Evolutionary conservation across 2,797 vertebrate species (phyloP).

Genomic region (Sebastes nivosus): DNA sequence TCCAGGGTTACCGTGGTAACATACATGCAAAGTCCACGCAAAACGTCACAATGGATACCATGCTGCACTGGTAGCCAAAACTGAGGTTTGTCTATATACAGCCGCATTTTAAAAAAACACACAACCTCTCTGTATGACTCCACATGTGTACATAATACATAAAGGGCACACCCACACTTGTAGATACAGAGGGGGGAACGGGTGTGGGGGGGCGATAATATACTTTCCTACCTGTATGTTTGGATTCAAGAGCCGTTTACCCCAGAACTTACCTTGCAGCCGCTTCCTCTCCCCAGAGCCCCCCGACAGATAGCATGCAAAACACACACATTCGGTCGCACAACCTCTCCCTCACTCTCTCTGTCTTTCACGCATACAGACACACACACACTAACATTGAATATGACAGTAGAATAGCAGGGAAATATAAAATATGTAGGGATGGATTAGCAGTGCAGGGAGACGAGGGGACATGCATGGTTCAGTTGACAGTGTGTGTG

Average conservation of each 20-base stretch:
- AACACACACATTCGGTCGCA: slow-evolving; percentile 37
- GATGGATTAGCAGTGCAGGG: slow-evolving; percentile 79
- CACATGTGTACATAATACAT: slow-evolving; percentile 35
- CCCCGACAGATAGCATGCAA: slow-evolving; percentile 82
- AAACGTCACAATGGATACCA: slow-evolving; percentile 71
- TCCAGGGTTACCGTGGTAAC: slow-evolving; percentile 73
- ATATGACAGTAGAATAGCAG: slow-evolving; percentile 71
- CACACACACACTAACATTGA: slow-evolving; percentile 52
- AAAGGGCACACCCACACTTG: slow-evolving; percentile 31
- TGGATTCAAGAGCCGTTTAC: slow-evolving; percentile 77
- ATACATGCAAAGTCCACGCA: slow-evolving; percentile 75
- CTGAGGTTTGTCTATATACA: slow-evolving; percentile 39
- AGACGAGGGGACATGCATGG: slow-evolving; percentile 72
- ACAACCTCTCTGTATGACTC: slow-evolving; percentile 28
- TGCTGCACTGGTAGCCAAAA: slow-evolving; percentile 72
- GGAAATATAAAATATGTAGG: slow-evolving; percentile 73
- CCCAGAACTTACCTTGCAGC: slow-evolving; percentile 84
- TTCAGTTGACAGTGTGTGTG: slow-evolving; percentile 55
- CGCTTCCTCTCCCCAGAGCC: slow-evolving; percentile 74
- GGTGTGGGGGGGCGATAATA: slow-evolving; percentile 36
- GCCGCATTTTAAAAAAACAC: slow-evolving; percentile 11
- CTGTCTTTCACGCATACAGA: slow-evolving; percentile 30
- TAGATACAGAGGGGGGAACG: slow-evolving; percentile 39
- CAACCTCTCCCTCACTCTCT: slow-evolving; percentile 7
- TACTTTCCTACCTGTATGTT: slow-evolving; percentile 83